phyloP scores from a whole-genome alignment of 92 coral and sea anemone species.

The Ricordea florida region DNA sequence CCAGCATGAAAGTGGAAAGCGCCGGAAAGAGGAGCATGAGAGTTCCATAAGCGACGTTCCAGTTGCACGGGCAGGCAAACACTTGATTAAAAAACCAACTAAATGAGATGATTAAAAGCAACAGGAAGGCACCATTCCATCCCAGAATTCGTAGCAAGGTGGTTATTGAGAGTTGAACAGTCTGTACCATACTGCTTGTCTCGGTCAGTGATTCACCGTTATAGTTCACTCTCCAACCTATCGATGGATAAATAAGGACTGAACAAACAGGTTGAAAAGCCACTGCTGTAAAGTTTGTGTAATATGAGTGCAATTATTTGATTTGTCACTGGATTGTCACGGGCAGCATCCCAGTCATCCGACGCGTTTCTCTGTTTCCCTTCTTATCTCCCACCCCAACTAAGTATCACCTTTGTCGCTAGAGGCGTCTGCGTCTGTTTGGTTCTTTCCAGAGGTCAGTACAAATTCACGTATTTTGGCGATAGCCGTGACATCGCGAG shows the following conservation, averaged over 20 bases:
- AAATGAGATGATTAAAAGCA: slow-evolving; percentile 21
- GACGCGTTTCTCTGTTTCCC: too few relatives aligned
- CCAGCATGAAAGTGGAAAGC: slow-evolving; percentile 5
- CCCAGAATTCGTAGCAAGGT: slow-evolving; percentile 41
- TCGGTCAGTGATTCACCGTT: not conserved
- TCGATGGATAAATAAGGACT: not conserved
- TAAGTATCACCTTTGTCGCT: too few relatives aligned
- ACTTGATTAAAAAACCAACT: slow-evolving; percentile 5
- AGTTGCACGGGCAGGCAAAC: slow-evolving; percentile 36
- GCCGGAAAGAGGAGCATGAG: slow-evolving; percentile 52
- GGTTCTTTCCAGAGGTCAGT: too few relatives aligned
- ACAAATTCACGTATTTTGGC: too few relatives aligned
- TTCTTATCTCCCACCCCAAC: too few relatives aligned
- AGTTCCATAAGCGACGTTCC: slow-evolving; percentile 32
- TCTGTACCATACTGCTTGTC: slow-evolving; percentile 19
- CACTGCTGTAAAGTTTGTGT: too few relatives aligned
- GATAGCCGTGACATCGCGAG: too few relatives aligned
- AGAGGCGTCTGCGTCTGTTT: too few relatives aligned
- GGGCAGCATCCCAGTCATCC: too few relatives aligned
- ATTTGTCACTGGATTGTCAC: too few relatives aligned
- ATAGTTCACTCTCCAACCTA: too few relatives aligned
- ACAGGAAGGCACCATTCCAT: slow-evolving; percentile 53
- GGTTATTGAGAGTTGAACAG: slow-evolving; percentile 3
- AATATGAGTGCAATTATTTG: too few relatives aligned
- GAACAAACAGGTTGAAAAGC: not conserved